These are phyloP conservation scores for Copidosoma aretas DNA, from an alignment of 2,888 invertebrate species.

Conservation along the genomic window DNA sequence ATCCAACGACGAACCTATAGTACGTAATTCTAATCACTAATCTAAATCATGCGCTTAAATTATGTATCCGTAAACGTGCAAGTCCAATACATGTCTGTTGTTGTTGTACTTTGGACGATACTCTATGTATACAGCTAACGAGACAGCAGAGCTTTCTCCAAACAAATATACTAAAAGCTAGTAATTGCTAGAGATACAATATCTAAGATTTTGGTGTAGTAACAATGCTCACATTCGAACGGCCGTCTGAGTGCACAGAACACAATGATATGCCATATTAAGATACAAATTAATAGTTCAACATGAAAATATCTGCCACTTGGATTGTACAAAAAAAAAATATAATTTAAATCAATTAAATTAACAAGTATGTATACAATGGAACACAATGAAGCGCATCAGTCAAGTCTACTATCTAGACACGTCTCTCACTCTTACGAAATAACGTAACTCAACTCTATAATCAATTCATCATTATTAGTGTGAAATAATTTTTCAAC, in stretches of 20 bases:
- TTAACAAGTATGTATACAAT: too few species aligned
- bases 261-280: slow-evolving; percentile 51
- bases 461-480: slow-evolving; percentile 13
- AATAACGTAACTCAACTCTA: too few species aligned
- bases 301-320: slow-evolving; percentile 49
- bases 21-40: slow-evolving; percentile 7
- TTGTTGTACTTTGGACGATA: slow-evolving; percentile 13
- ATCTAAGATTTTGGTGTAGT: slow-evolving; percentile 43
- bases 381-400: slow-evolving; percentile 14
- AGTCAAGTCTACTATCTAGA: slow-evolving; percentile 21
- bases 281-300: slow-evolving; percentile 41
- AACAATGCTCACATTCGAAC: slow-evolving; percentile 60
- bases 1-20: neutral
- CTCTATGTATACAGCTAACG: too few species aligned
- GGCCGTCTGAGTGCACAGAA: slow-evolving; percentile 58
- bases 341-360: slow-evolving; percentile 28
- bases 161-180: neutral
- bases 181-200: neutral
- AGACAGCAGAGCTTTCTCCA: slow-evolving; percentile 21
- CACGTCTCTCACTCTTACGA: slow-evolving; percentile 2
- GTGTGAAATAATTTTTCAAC: neutral
- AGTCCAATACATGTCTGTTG: slow-evolving; percentile 7
- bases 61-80: neutral
- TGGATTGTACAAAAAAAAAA: slow-evolving; percentile 36
- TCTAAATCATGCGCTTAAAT: slow-evolving; percentile 27